Evolutionary conservation across 2,113 vertebrate genomes (phyloP), one percentile per base, ranked within the genome.

Genomic region (Scortum barcoo): DNA sequence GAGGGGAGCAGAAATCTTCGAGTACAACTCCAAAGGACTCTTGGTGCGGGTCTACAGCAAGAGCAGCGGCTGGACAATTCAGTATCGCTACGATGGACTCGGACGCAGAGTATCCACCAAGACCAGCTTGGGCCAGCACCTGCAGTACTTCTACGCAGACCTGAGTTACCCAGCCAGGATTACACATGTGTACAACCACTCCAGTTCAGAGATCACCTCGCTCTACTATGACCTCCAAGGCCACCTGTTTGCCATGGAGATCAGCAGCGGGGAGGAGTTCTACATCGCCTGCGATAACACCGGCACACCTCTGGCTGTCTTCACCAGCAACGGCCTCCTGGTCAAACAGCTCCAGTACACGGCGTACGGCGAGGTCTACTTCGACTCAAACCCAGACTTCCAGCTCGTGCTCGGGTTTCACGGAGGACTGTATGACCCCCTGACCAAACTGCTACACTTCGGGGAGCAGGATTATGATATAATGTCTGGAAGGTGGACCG

Each of bases 271-370:
- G 9, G 97, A 99, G 2, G 98, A 99, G 90, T 99, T 98, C 92
- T 99, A 99, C 92, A 98, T 99, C 14, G 98, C 98, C 0, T 98
- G 97, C 0, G 98, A 99, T 84, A 99, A 99, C 85, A 98, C 97
- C 0, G 98, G 98, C 12, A 99, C 98, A 1, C 98, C 98, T 0
- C 70, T 99, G 84, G 98, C 97, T 4, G 96, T 99, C 68, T 99
- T 99, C 89, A 99, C 97, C 78, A 99, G 97, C 92, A 98, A 99
- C 0, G 98, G 98, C 36, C 96, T 97, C 1, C 96, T 99, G 94
- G 95, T 99, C 28, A 99, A 99, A 78, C 98, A 99, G 94, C 96
- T 99, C 28, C 98, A 99, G 51, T 99, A 99, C 86, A 99, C 98
- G 0, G 98, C 98, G 0, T 99, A 98, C 0, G 98, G 98, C 0